A percentile compares a stretch with the other conserved stretches of the same genome.
Evolutionary conservation across 2,797 vertebrate species (phyloP).

Genomic region (Chromobotia macracanthus): DNA sequence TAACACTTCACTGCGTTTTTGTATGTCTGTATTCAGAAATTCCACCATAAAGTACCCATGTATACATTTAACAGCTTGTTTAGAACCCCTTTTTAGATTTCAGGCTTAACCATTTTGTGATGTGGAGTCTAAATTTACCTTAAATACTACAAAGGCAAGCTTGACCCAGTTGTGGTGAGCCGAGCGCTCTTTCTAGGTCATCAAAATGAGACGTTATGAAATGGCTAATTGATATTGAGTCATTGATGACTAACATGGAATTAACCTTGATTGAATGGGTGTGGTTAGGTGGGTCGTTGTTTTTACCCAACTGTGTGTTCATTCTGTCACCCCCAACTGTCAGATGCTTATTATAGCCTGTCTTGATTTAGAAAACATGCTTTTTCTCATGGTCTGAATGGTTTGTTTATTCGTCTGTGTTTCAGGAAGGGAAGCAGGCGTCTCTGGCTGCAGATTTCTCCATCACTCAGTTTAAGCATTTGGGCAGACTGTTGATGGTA

Average conservation of each 20-base stretch:
- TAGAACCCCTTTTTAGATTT: constrained; percentile 18
- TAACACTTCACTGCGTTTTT: not conserved
- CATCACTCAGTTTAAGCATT: constrained; percentile 95
- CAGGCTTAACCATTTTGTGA: constrained; percentile 37
- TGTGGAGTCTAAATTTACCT: constrained; percentile 43
- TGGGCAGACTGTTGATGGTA: constrained; percentile 96
- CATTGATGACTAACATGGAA: constrained; percentile 50
- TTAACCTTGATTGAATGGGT: constrained; percentile 39
- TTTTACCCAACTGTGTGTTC: constrained; percentile 31
- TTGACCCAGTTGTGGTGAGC: constrained; percentile 42
- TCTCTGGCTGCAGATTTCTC: constrained; percentile 96
- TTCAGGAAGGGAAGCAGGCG: constrained; percentile 96
- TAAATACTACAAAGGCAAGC: constrained; percentile 27
- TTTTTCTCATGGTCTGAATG: not conserved
- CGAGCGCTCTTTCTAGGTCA: constrained; percentile 41
- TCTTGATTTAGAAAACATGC: constrained; percentile 13
- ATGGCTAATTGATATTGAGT: constrained; percentile 52
- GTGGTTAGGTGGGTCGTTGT: constrained; percentile 45
- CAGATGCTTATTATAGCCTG: constrained; percentile 9
- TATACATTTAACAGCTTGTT: not conserved
- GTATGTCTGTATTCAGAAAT: constrained; percentile 31
- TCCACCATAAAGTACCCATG: not conserved
- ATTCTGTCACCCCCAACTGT: constrained; percentile 1
- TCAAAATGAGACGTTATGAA: constrained; percentile 53
- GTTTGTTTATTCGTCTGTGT: constrained; percentile 54